phyloP scores from a whole-genome alignment of 2,888 invertebrate genomes.

The Ommatoiulus sabulosus region DNA sequence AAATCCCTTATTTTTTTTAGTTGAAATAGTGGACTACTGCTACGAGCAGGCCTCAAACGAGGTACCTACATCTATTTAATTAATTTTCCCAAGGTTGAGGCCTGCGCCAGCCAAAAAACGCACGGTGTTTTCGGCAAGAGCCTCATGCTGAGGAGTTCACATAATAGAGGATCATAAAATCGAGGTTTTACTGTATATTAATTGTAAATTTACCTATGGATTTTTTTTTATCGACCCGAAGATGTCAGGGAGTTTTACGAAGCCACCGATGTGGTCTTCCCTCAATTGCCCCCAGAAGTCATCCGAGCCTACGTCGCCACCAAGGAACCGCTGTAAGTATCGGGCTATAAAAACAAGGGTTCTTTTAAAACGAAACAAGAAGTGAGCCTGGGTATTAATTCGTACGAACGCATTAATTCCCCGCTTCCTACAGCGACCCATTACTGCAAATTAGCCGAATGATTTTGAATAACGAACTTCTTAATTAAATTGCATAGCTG shows the following conservation, averaged over 20 bases:
- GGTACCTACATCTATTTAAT: too few relatives aligned
- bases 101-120: too few relatives aligned
- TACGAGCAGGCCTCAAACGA: too few relatives aligned
- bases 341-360: background rate
- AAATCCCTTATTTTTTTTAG: too few relatives aligned
- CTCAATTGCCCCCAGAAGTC: constrained; percentile 78
- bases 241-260: constrained; percentile 80
- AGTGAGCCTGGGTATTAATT: background rate
- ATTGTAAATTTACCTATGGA: background rate
- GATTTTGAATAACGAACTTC: background rate
- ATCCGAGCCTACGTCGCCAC: constrained; percentile 87
- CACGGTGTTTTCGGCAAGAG: too few relatives aligned
- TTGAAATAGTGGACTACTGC: too few relatives aligned
- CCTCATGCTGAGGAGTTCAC: too few relatives aligned
- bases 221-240: background rate
- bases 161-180: too few relatives aligned
- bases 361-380: background rate
- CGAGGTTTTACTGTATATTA: too few relatives aligned
- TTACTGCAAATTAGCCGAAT: constrained; percentile 5
- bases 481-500: constrained; percentile 4
- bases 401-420: background rate
- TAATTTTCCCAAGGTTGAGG: too few relatives aligned
- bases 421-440: background rate
- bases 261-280: constrained; percentile 84
- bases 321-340: constrained; percentile 86